Percentiles rank a stretch among this genome's conserved stretches.
phyloP scores from a whole-genome alignment of 2,797 vertebrate species.

The Macrochelys suwanniensis region DNA sequence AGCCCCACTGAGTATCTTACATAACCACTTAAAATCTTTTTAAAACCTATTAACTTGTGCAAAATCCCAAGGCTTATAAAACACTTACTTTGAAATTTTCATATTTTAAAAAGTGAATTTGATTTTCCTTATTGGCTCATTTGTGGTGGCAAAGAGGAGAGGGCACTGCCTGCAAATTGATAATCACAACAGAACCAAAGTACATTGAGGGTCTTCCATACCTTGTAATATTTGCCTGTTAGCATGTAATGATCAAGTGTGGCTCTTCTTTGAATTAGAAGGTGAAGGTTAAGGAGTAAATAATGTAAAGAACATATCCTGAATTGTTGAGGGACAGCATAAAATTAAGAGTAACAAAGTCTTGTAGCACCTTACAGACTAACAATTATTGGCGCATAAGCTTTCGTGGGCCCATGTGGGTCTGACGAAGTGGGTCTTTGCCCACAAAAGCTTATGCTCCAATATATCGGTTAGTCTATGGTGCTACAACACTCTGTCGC shows the following conservation, averaged over 20 bases:
- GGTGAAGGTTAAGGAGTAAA: neutral
- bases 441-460: no score
- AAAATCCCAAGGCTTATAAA: neutral
- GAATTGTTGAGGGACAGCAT: no score
- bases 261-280: no score
- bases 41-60: neutral
- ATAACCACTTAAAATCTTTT: neutral
- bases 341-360: no score
- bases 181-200: conserved; percentile 6
- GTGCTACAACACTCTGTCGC: no score
- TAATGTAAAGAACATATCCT: neutral
- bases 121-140: conserved; percentile 10
- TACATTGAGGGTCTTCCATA: neutral
- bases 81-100: neutral
- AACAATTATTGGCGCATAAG: no score
- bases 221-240: neutral
- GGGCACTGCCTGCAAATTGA: neutral
- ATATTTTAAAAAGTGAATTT: neutral
- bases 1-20: neutral
- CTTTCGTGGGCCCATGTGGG: no score
- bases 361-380: no score
- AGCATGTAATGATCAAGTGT: neutral
- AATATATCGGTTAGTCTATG: no score
- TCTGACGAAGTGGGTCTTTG: no score
- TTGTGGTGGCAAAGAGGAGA: neutral